A percentile compares a stretch with the other conserved stretches of the same genome.
Conservation (phyloP, 2,888 invertebrate genomes). For the Lasioglossum oenotherae region DNA sequence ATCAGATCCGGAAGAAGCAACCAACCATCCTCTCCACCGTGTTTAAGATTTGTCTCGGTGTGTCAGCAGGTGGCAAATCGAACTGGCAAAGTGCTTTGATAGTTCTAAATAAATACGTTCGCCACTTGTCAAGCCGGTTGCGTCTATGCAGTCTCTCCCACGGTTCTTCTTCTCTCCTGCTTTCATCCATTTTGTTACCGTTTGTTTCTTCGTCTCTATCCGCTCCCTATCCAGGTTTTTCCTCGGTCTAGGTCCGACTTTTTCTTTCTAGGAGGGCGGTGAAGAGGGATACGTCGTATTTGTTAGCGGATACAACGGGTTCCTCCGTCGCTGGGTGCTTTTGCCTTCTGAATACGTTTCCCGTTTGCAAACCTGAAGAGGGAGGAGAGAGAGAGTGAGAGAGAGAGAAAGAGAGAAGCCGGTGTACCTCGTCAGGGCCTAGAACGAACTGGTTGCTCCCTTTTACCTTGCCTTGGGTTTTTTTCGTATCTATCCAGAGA, state of each 20-base stretch:
- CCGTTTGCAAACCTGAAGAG: constrained; percentile 50
- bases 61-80: not conserved
- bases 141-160: not conserved
- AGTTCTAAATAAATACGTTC: constrained; percentile 6
- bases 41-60: not conserved
- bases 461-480: constrained; percentile 30
- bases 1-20: not conserved
- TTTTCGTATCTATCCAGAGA: constrained; percentile 50
- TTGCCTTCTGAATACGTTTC: constrained; percentile 64
- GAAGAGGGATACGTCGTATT: constrained; percentile 74
- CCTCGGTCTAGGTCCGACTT: not conserved
- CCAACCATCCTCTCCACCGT: not conserved
- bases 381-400: not conserved
- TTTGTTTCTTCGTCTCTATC: not conserved
- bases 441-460: constrained; percentile 40
- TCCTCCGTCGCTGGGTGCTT: constrained; percentile 48
- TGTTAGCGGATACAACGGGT: constrained; percentile 67
- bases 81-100: not conserved
- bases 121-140: not conserved
- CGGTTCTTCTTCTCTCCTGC: not conserved
- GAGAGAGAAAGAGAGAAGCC: not conserved
- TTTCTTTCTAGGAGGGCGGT: constrained; percentile 45
- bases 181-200: not conserved
- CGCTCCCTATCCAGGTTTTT: constrained; percentile 1
- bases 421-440: constrained; percentile 4